Evolutionary conservation across 1,140 invertebrate genomes (phyloP).

Genomic region (Drosophila auraria): DNA sequence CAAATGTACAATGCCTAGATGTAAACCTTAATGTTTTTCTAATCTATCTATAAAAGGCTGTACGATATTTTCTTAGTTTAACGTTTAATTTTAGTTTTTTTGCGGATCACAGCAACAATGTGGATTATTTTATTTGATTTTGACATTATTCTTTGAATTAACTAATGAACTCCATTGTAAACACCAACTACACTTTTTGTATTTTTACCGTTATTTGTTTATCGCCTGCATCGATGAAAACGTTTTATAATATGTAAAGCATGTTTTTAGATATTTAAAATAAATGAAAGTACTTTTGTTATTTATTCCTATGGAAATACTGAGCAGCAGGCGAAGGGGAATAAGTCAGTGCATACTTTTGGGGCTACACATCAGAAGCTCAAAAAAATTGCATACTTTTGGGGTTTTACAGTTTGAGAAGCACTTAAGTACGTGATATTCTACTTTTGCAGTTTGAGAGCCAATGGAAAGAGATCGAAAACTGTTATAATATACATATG

Average conservation of each 20-base stretch:
- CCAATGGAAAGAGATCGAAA: too few species aligned
- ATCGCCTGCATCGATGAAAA: slow-evolving; percentile 2
- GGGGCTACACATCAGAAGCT: too few species aligned
- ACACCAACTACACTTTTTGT: slow-evolving; percentile 29
- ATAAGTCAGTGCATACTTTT: too few species aligned
- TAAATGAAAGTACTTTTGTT: background rate
- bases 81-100: slow-evolving; percentile 69
- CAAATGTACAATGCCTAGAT: slow-evolving; percentile 5
- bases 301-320: background rate
- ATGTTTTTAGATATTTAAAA: background rate
- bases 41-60: slow-evolving; percentile 31
- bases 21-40: slow-evolving; percentile 23
- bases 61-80: slow-evolving; percentile 55
- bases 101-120: slow-evolving; percentile 82
- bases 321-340: too few species aligned
- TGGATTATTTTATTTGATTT: slow-evolving; percentile 63
- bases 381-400: background rate
- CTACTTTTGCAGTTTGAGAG: background rate
- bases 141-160: slow-evolving; percentile 45
- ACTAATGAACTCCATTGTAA: slow-evolving; percentile 60
- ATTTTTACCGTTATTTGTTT: slow-evolving; percentile 7
- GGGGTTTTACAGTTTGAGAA: background rate
- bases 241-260: background rate
- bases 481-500: too few species aligned
- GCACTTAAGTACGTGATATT: background rate